A percentile compares a stretch with the other conserved stretches of the same genome.
phyloP scores from a whole-genome alignment of 2,797 vertebrate species.

The Pseudopleuronectes americanus region DNA sequence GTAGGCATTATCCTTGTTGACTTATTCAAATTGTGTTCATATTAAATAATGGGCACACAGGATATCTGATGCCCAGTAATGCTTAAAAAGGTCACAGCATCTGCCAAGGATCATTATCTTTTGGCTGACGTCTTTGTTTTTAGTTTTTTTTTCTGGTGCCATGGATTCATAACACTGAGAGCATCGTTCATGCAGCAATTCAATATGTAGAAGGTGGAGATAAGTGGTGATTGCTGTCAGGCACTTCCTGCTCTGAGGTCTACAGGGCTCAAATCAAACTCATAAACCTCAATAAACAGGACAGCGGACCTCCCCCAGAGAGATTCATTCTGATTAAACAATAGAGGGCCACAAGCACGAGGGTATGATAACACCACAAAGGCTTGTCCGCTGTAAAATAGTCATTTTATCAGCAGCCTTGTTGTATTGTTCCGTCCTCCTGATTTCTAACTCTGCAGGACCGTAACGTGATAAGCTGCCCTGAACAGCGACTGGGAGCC shows the following conservation, averaged over 20 bases:
- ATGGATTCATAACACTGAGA: constrained; percentile 56
- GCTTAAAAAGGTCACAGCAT: constrained; percentile 49
- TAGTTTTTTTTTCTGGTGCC: constrained; percentile 38
- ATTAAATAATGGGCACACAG: constrained; percentile 27
- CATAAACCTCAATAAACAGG: constrained; percentile 63
- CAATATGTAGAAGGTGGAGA: constrained; percentile 66
- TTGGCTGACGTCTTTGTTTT: constrained; percentile 37
- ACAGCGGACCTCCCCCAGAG: constrained; percentile 56
- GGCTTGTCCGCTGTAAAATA: constrained; percentile 49
- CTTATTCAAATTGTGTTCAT: constrained; percentile 40
- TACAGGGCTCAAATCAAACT: constrained; percentile 66
- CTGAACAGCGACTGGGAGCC: constrained; percentile 47
- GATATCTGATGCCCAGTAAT: constrained; percentile 42
- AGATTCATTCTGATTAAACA: constrained; percentile 72
- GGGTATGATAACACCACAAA: constrained; percentile 57
- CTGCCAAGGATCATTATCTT: constrained; percentile 52
- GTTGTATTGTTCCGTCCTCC: constrained; percentile 51
- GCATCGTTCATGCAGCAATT: constrained; percentile 61
- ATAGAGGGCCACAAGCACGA: constrained; percentile 46
- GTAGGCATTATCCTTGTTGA: constrained; percentile 12
- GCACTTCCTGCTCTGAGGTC: constrained; percentile 51
- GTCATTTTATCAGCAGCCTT: constrained; percentile 50
- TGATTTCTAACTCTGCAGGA: constrained; percentile 56
- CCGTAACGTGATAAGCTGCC: constrained; percentile 70
- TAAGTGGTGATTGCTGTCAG: constrained; percentile 67